Percentiles rank a stretch among this genome's conserved stretches.
Conservation (phyloP, 2,113 vertebrate genomes). For the Ia io region DNA sequence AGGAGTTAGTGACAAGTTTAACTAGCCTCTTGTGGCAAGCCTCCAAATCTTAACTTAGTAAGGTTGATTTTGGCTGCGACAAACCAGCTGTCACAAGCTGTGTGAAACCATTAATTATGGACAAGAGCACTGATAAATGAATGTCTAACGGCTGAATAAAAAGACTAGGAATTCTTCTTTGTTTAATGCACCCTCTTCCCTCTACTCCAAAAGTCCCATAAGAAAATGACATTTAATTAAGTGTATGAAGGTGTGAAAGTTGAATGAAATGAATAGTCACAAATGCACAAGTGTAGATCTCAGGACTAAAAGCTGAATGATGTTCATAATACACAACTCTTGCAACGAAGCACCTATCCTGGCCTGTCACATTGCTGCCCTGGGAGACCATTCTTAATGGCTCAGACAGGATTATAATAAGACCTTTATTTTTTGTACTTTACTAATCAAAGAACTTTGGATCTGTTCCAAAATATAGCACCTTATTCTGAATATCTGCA, state of each 20-base stretch:
- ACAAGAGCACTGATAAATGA: slow-evolving; percentile 48
- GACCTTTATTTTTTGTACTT: not conserved
- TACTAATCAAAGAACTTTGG: slow-evolving; percentile 15
- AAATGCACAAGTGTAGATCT: not conserved
- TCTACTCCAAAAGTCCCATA: not conserved
- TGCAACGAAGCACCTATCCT: not conserved
- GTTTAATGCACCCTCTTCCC: slow-evolving; percentile 1
- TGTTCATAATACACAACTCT: not conserved
- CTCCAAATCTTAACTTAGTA: slow-evolving; percentile 65
- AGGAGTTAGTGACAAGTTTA: slow-evolving; percentile 74
- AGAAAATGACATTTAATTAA: slow-evolving; percentile 59
- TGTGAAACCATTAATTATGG: slow-evolving; percentile 7
- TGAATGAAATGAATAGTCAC: slow-evolving; percentile 36
- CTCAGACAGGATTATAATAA: not conserved
- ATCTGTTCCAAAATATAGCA: slow-evolving; percentile 11
- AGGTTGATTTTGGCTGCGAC: slow-evolving; percentile 56
- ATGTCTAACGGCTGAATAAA: not conserved
- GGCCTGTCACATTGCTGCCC: not conserved
- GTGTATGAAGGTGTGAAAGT: slow-evolving; percentile 48
- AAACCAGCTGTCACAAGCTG: slow-evolving; percentile 56
- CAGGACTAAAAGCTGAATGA: not conserved
- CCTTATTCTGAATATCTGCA: slow-evolving; percentile 30
- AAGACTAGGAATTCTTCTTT: slow-evolving; percentile 34
- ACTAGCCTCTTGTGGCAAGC: slow-evolving; percentile 55
- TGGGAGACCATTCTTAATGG: not conserved